Conservation (phyloP, 2,888 invertebrate species). For the Ctena decussata region DNA sequence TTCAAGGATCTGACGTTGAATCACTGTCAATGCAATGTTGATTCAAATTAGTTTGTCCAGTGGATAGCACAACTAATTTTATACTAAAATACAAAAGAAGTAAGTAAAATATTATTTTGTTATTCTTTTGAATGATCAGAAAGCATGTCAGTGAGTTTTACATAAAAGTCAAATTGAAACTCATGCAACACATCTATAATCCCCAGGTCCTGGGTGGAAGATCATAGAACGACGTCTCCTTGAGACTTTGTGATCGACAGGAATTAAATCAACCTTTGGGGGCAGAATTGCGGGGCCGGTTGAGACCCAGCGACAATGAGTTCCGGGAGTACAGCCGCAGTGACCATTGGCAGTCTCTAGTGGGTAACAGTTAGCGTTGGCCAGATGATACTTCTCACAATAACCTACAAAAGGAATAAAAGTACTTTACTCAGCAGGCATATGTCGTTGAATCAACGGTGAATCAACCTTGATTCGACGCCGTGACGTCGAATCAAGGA, state of each 20-base stretch:
- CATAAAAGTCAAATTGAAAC: too few species aligned
- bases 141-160: too few species aligned
- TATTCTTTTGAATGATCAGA: too few species aligned
- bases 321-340: conserved; percentile 34
- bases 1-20: too few species aligned
- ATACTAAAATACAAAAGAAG: too few species aligned
- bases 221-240: not conserved
- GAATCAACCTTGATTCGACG: too few species aligned
- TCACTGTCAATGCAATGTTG: too few species aligned
- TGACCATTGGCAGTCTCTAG: conserved; percentile 35
- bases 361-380: conserved; percentile 4
- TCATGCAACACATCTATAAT: not conserved
- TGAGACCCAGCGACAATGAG: conserved; percentile 29
- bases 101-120: too few species aligned
- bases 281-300: not conserved
- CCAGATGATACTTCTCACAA: conserved; percentile 15
- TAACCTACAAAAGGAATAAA: conserved; percentile 20
- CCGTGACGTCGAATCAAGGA: too few species aligned
- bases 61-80: too few species aligned
- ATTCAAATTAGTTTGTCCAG: too few species aligned
- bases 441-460: too few species aligned
- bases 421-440: not conserved
- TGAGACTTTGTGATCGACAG: not conserved
- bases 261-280: not conserved
- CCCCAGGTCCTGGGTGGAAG: conserved; percentile 29